A percentile compares a stretch with the other conserved stretches of the same genome.
These are phyloP conservation scores for Wasmannia auropunctata DNA, from an alignment of 1,140 invertebrate genomes.

Conservation along the genomic window DNA sequence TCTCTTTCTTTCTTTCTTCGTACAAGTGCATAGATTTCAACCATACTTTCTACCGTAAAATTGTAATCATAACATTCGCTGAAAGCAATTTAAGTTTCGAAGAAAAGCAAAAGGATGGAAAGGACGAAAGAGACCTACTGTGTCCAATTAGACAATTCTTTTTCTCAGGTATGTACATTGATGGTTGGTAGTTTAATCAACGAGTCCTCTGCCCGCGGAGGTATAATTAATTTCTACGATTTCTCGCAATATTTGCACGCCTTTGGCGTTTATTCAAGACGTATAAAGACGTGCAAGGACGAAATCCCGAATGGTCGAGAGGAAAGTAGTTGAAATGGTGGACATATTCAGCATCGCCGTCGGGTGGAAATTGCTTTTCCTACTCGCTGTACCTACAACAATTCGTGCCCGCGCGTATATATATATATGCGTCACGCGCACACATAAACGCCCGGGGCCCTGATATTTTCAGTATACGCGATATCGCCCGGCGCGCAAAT, in stretches of 20 bases:
- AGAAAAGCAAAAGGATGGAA: neutral
- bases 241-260: conserved; percentile 20
- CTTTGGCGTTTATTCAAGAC: conserved; percentile 33
- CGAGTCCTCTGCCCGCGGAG: neutral
- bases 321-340: conserved; percentile 46
- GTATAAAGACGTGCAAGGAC: neutral
- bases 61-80: conserved; percentile 34
- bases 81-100: conserved; percentile 11
- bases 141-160: neutral
- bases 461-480: conserved; percentile 49
- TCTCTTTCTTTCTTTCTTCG: neutral
- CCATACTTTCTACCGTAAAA: neutral
- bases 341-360: conserved; percentile 60
- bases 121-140: neutral
- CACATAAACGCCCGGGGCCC: conserved; percentile 11
- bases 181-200: conserved; percentile 23
- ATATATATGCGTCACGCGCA: conserved; percentile 39
- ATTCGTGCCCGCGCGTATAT: conserved; percentile 34
- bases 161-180: conserved; percentile 16
- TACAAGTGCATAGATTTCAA: neutral
- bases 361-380: conserved; percentile 64
- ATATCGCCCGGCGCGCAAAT: conserved; percentile 41
- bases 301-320: neutral
- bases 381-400: conserved; percentile 29
- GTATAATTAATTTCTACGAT: conserved; percentile 48